Percentiles rank a stretch among this genome's conserved stretches.
These are phyloP conservation scores for Drosophila mimetica DNA, from an alignment of 2,888 invertebrate species.

Conservation along the genomic window DNA sequence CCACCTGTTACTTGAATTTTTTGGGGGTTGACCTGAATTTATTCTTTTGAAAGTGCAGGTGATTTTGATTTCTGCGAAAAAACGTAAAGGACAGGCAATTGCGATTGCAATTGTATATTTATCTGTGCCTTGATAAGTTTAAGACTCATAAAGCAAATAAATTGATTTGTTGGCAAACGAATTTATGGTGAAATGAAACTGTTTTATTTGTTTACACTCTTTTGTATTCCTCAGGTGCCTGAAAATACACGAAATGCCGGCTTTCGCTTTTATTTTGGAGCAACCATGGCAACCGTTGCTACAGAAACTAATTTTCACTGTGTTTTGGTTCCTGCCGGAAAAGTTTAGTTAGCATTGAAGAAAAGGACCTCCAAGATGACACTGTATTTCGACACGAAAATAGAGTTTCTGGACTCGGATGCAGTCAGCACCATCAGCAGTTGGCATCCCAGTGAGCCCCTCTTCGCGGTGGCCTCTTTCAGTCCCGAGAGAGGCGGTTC, in stretches of 20 bases:
- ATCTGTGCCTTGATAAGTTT: neutral
- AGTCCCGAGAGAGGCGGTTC: conserved; percentile 95
- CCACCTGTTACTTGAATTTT: neutral
- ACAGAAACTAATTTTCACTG: neutral
- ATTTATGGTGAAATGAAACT: neutral
- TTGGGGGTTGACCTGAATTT: neutral
- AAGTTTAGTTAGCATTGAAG: conserved; percentile 5
- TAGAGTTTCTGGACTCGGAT: conserved; percentile 90
- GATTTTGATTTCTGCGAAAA: neutral
- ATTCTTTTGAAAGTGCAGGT: neutral
- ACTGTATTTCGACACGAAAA: conserved; percentile 92
- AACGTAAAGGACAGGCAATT: no score
- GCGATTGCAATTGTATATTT: neutral
- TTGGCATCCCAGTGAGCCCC: conserved; percentile 92
- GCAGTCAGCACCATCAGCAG: conserved; percentile 92
- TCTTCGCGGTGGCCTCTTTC: conserved; percentile 94
- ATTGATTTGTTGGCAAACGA: neutral
- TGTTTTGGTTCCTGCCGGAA: conserved; percentile 52
- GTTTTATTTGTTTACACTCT: neutral
- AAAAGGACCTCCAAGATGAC: conserved; percentile 87
- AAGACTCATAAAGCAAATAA: neutral
- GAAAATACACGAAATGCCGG: neutral
- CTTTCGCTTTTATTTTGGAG: neutral
- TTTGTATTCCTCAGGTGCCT: neutral
- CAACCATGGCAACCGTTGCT: conserved; percentile 37